Evolutionary conservation across 2,888 invertebrate species (phyloP), one percentile per base, ranked within the genome.

Genomic region (Tuberolachnus salignus): DNA sequence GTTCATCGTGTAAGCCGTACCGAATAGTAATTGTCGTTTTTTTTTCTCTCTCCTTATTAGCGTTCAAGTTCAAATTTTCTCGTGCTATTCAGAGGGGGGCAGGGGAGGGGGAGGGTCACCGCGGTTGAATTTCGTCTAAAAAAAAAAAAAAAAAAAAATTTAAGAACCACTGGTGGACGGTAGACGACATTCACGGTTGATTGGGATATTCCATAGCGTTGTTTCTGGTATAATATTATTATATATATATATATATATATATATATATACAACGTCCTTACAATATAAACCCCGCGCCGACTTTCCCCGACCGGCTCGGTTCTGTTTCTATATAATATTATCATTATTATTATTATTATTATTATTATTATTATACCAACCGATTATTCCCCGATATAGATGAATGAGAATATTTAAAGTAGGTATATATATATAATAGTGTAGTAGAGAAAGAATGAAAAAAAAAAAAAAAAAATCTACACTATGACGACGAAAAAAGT

Each of bases 101-200:
- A n/a, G n/a, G n/a, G n/a, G n/a, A n/a, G n/a, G n/a, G n/a, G n/a
- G n/a, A n/a, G n/a, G n/a, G n/a, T n/a, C n/a, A n/a, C n/a, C n/a
- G n/a, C n/a, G n/a, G n/a, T n/a, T n/a, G n/a, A n/a, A n/a, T n/a
- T n/a, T n/a, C n/a, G n/a, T n/a, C n/a, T n/a, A n/a, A n/a, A n/a
- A n/a, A n/a, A n/a, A n/a, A n/a, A n/a, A n/a, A n/a, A n/a, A n/a
- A n/a, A n/a, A n/a, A n/a, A n/a, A n/a, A n/a, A n/a, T n/a, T n/a
- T n/a, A n/a, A n/a, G n/a, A n/a, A n/a, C n/a, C n/a, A n/a, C n/a
- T n/a, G n/a, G 23, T 23, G 55, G 46, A 46, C 23, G 46, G 57
- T 26, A 72, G 72, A 42, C 66, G 75, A 66, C 66, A 75, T 78
- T 78, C 78, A 78, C 67, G 78, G 78, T 69, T 51, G 67, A 67